Evolutionary conservation across 1,140 invertebrate genomes (phyloP), one percentile per base, ranked within the genome.

Genomic region (Drosophila ohnishii): DNA sequence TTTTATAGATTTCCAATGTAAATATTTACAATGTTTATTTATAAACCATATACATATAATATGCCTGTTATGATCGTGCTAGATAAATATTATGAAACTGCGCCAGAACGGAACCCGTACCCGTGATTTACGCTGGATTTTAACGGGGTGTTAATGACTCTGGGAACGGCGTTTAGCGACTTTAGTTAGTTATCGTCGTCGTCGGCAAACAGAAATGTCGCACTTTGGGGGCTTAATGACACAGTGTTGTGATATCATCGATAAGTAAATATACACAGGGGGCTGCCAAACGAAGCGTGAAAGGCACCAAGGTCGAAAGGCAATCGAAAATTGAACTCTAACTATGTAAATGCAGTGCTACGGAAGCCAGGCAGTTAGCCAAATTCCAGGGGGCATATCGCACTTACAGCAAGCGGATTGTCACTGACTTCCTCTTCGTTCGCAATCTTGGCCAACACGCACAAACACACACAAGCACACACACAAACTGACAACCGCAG

Each of bases 1-100:
- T 44, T 55, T 60, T 71, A 80, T 81, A 66, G 63, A 62, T 65
- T 72, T 78, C 64, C 64, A 87, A 80, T 88, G 84, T 88, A 87
- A 87, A 87, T 87, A 88, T 88, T 87, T 87, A 87, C 72, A 87
- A 37, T 34, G 58, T 88, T 83, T 88, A 88, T 88, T 88, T 87
- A 71, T 87, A 78, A 73, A 87, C 84, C 76, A 66, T 85, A 77
- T 63, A 53, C 25, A 59, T 56, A 60, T 62, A 53, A 55, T 66
- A 66, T 61, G 47, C 44, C 64, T 48, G 45, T 63, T 73, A 57
- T 64, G 80, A 83, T 84, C 81, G 74, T 65, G 72, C 78, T 67
- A 84, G 73, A 77, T 71, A 87, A 86, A 75, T 86, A 82, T 87
- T 86, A 82, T 87, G 78, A 82, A 82, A 85, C 61, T 64, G 53